A percentile compares a stretch with the other conserved stretches of the same genome.
Conservation (phyloP, 2,888 invertebrate species). For the Napeogenes inachia region DNA sequence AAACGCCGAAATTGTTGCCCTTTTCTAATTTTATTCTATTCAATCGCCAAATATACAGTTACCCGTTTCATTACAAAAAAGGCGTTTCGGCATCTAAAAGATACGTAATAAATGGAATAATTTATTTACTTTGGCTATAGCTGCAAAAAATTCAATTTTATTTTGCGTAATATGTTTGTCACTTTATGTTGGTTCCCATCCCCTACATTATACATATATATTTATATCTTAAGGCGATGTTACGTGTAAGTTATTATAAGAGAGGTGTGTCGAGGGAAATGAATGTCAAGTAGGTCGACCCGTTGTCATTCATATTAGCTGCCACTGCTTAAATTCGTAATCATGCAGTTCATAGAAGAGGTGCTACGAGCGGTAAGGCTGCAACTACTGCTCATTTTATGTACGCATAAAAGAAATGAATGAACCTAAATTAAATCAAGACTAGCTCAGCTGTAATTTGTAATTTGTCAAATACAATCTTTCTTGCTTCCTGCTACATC, state of each 20-base stretch:
- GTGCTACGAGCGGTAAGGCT: constrained; percentile 23
- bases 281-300: constrained; percentile 74
- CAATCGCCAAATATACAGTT: constrained; percentile 43
- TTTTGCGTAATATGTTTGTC: constrained; percentile 26
- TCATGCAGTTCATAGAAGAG: constrained; percentile 60
- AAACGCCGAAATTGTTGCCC: constrained; percentile 60
- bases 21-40: constrained; percentile 61
- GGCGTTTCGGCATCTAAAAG: constrained; percentile 36
- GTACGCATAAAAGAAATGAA: not conserved
- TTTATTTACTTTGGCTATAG: constrained; percentile 24
- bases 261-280: constrained; percentile 75
- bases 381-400: no score
- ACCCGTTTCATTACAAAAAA: constrained; percentile 27
- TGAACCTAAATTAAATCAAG: not conserved
- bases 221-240: constrained; percentile 67
- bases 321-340: constrained; percentile 74
- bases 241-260: constrained; percentile 75
- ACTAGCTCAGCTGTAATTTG: not conserved
- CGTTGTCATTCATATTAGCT: constrained; percentile 78
- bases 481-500: constrained; percentile 10
- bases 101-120: constrained; percentile 27
- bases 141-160: constrained; percentile 33
- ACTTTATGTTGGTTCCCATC: constrained; percentile 33
- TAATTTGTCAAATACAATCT: constrained; percentile 9
- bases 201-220: constrained; percentile 38